Evolutionary conservation across 2,113 vertebrate genomes (phyloP).

Genomic region (Megaptera novaeangliae): DNA sequence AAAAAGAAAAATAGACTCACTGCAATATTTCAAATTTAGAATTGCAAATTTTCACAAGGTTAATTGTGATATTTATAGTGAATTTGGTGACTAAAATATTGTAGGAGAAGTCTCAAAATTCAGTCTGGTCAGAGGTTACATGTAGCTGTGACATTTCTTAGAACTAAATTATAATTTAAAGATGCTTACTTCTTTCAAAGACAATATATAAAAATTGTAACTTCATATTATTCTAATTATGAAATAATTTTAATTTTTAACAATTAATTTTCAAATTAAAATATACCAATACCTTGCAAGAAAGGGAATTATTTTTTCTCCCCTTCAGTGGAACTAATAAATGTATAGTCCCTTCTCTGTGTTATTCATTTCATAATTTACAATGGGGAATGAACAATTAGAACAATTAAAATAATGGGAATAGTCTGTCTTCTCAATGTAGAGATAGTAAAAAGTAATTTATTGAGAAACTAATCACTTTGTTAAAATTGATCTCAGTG

Average conservation of each 20-base stretch:
- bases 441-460: neutral
- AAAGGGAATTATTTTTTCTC: neutral
- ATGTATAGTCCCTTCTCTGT: neutral
- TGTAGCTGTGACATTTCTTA: neutral
- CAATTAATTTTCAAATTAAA: neutral
- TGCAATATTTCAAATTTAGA: neutral
- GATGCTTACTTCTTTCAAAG: neutral
- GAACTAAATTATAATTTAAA: neutral
- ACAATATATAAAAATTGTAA: neutral
- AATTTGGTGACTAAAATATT: neutral
- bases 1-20: neutral
- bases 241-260: neutral
- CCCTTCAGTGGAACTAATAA: neutral
- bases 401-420: neutral
- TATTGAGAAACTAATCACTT: neutral
- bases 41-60: neutral
- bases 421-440: neutral
- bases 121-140: neutral
- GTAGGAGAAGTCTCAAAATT: neutral
- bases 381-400: neutral
- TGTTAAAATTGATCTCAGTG: neutral
- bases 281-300: neutral
- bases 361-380: neutral
- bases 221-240: neutral
- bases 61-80: neutral